Conservation (phyloP, 2,888 invertebrate species). For the Oxystoma pomonae region DNA sequence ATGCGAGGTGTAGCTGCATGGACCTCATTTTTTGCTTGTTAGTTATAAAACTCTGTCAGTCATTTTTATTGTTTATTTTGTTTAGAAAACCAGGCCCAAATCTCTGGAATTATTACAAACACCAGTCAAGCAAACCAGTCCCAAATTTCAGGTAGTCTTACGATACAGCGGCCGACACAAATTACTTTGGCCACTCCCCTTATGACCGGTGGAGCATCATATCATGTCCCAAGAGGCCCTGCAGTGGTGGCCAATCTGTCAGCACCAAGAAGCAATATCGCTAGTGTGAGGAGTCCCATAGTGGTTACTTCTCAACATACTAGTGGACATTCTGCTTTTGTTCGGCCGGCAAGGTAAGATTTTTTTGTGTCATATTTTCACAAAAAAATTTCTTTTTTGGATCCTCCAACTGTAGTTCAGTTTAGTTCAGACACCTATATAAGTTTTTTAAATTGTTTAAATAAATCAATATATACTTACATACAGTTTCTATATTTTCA, state of each 20-base stretch:
- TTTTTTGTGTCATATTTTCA: too few species aligned
- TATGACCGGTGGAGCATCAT: slow-evolving; percentile 41
- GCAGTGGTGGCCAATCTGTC: slow-evolving; percentile 73
- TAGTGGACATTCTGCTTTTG: slow-evolving; percentile 39
- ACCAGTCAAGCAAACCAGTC: slow-evolving; percentile 12
- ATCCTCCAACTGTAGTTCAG: too few species aligned
- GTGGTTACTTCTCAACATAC: slow-evolving; percentile 40
- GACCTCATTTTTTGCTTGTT: too few species aligned
- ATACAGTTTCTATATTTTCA: too few species aligned
- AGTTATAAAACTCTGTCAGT: too few species aligned
- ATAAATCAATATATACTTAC: too few species aligned
- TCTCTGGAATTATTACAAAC: slow-evolving; percentile 26
- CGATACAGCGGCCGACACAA: slow-evolving; percentile 43
- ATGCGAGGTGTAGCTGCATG: too few species aligned
- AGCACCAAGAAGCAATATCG: slow-evolving; percentile 62
- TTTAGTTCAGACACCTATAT: too few species aligned
- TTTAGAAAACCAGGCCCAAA: slow-evolving; percentile 23
- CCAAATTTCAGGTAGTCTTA: slow-evolving; percentile 29
- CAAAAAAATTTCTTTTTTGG: too few species aligned
- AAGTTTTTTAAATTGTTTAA: too few species aligned
- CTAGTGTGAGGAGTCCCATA: slow-evolving; percentile 46
- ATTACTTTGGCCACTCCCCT: slow-evolving; percentile 42
- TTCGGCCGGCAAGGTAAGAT: slow-evolving; percentile 37
- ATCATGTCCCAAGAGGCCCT: slow-evolving; percentile 56
- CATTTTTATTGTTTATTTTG: too few species aligned